These are phyloP conservation scores for Tinamus major DNA, from an alignment of 2,797 vertebrate genomes.

Conservation along the genomic window DNA sequence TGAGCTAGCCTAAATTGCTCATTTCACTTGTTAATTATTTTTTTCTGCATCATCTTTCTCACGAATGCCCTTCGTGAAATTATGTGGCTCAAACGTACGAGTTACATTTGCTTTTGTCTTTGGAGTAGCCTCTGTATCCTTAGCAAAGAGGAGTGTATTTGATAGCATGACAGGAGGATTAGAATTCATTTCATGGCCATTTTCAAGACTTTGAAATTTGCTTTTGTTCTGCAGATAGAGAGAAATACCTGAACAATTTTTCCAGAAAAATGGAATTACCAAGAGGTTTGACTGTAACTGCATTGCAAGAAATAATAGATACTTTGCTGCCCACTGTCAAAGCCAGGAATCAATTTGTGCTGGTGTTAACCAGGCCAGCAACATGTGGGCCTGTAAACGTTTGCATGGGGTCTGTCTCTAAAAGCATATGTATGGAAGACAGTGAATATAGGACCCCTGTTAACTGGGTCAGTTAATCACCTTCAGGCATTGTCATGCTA, in stretches of 20 bases:
- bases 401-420: neutral
- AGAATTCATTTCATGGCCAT: neutral
- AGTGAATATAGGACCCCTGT: neutral
- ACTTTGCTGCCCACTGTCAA: neutral
- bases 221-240: neutral
- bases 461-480: neutral
- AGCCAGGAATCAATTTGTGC: neutral
- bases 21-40: neutral
- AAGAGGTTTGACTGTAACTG: neutral
- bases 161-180: neutral
- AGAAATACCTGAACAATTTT: neutral
- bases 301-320: neutral
- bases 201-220: neutral
- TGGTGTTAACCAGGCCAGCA: too few species aligned
- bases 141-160: neutral
- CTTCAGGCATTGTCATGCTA: neutral
- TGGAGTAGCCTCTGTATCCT: neutral
- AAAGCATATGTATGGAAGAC: neutral
- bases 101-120: neutral
- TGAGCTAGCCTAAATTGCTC: neutral
- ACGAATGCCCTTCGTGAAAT: neutral
- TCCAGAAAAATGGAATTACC: neutral
- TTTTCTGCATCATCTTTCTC: neutral
- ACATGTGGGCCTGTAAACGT: neutral
- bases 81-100: neutral